Conservation (phyloP, 2,113 vertebrate genomes). For the Zootoca vivipara region DNA sequence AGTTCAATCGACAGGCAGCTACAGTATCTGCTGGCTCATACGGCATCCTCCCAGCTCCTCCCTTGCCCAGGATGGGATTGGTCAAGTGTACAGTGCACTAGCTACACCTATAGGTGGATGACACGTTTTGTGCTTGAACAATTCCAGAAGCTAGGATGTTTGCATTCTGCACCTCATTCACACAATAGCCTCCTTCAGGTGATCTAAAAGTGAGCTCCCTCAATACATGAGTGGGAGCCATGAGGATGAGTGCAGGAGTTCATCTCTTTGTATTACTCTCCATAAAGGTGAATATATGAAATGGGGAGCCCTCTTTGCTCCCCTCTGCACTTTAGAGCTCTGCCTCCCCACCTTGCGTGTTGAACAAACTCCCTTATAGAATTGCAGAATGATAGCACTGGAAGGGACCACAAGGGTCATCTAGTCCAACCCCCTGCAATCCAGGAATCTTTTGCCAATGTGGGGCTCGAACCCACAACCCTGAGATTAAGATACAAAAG, state of each 20-base stretch:
- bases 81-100: background rate
- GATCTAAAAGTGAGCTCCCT: background rate
- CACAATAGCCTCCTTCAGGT: slow-evolving; percentile 8
- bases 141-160: slow-evolving; percentile 3
- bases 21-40: fast-evolving
- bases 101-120: background rate
- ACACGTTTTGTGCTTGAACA: fast-evolving
- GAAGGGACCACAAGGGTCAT: no score
- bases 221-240: background rate
- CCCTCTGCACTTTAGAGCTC: background rate
- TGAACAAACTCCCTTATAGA: background rate
- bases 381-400: no score
- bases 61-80: background rate
- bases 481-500: no score
- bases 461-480: no score
- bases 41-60: background rate
- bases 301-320: no score
- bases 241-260: background rate
- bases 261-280: no score
- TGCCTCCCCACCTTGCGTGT: background rate
- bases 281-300: no score
- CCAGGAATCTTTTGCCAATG: no score
- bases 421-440: no score
- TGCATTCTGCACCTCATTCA: background rate
- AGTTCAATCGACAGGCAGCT: background rate